phyloP scores from a whole-genome alignment of 2,113 vertebrate species.

The Riparia riparia region DNA sequence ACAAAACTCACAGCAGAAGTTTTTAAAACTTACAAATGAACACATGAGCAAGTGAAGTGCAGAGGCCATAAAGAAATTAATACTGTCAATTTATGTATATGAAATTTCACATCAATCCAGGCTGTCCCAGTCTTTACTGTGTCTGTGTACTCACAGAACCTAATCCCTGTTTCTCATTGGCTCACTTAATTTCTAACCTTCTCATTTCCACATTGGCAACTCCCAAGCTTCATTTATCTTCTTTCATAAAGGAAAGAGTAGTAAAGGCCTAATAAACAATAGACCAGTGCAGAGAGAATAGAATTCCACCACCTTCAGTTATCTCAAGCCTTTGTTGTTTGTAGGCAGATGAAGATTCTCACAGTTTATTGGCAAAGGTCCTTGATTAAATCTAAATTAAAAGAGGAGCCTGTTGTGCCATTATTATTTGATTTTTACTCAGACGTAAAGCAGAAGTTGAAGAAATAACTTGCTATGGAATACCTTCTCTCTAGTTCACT shows the following conservation, averaged over 20 bases:
- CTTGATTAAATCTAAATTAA: not conserved
- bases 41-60: not conserved
- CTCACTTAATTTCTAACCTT: not conserved
- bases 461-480: not conserved
- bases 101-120: not conserved
- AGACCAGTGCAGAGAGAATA: not conserved
- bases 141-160: not conserved
- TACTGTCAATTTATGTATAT: not conserved
- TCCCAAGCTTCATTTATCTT: not conserved
- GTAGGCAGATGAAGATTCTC: not conserved
- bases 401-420: not conserved
- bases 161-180: not conserved
- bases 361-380: not conserved
- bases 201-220: not conserved
- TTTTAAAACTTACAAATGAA: not conserved
- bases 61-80: not conserved
- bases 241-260: not conserved
- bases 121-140: not conserved
- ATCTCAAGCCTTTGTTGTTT: not conserved
- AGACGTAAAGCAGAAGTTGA: not conserved
- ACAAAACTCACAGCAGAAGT: not conserved
- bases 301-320: not conserved
- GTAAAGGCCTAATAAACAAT: accelerated
- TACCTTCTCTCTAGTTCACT: not conserved
- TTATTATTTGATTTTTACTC: not conserved